phyloP scores from a whole-genome alignment of 2,113 vertebrate species.

The Theropithecus gelada region DNA sequence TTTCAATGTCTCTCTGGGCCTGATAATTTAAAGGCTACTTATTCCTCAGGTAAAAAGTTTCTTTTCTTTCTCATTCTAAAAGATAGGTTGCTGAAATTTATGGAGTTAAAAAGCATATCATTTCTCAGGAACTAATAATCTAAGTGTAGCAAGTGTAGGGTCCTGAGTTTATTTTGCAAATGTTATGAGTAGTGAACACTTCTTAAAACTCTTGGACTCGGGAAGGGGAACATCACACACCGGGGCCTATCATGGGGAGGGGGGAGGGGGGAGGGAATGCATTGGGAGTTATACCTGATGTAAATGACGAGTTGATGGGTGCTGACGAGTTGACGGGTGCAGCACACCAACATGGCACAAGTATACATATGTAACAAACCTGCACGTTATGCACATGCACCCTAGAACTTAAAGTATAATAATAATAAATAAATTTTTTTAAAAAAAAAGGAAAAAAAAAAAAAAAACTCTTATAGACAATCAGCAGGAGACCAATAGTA shows the following conservation, averaged over 20 bases:
- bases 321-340: no score
- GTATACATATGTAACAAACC: no score
- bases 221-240: no score
- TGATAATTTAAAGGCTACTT: not conserved
- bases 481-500: not conserved
- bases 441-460: no score
- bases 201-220: not conserved
- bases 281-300: no score
- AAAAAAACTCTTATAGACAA: not conserved
- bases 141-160: not conserved
- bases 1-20: not conserved
- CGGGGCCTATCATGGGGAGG: no score
- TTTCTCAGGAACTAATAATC: accelerated
- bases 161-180: not conserved
- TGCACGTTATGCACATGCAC: no score
- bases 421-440: no score
- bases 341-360: no score
- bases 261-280: no score
- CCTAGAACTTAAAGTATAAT: no score
- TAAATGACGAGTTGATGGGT: no score
- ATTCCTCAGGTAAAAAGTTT: not conserved
- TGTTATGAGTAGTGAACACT: accelerated
- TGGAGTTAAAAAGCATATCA: not conserved
- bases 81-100: not conserved
- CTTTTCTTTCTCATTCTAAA: not conserved